These are phyloP conservation scores for Porphyrio hochstetteri DNA, from an alignment of 2,113 vertebrate genomes.

Conservation along the genomic window DNA sequence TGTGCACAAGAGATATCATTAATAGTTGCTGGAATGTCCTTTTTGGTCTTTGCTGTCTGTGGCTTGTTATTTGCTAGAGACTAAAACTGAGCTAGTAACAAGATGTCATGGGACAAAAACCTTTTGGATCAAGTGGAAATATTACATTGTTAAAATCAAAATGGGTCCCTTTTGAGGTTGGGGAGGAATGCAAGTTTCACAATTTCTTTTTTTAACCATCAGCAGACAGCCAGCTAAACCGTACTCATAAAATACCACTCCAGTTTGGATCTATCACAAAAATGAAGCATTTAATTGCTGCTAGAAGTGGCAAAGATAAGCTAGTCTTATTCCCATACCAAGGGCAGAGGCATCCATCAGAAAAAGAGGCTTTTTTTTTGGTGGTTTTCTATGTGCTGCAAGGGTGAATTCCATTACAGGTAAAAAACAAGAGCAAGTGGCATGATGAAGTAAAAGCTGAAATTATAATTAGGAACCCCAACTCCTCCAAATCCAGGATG, in stretches of 20 bases:
- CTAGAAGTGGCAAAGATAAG: conserved; percentile 50
- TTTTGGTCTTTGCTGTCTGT: not conserved
- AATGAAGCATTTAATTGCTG: conserved; percentile 50
- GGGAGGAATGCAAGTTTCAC: conserved; percentile 57
- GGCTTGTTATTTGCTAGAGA: not conserved
- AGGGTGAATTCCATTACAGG: not conserved
- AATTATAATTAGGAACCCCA: not conserved
- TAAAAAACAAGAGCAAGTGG: not conserved
- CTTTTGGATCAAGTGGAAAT: conserved; percentile 48
- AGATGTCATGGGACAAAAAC: conserved; percentile 54
- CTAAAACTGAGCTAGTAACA: conserved; percentile 30
- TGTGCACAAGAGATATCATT: not conserved
- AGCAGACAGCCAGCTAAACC: conserved; percentile 49
- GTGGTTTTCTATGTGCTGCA: not conserved
- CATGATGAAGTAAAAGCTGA: conserved; percentile 7
- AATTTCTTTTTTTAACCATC: conserved; percentile 65
- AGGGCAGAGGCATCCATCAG: not conserved
- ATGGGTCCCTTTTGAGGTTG: conserved; percentile 50
- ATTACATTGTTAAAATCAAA: conserved; percentile 61
- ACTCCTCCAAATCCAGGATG: not conserved
- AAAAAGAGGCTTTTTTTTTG: not conserved
- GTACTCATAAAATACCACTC: conserved; percentile 44
- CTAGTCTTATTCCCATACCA: conserved; percentile 13
- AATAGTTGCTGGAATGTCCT: not conserved
- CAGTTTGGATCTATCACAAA: conserved; percentile 57